A percentile compares a stretch with the other conserved stretches of the same genome.
phyloP scores from a whole-genome alignment of 35 echinoderm and acorn worm genomes.

The Stichopus chloronotus region DNA sequence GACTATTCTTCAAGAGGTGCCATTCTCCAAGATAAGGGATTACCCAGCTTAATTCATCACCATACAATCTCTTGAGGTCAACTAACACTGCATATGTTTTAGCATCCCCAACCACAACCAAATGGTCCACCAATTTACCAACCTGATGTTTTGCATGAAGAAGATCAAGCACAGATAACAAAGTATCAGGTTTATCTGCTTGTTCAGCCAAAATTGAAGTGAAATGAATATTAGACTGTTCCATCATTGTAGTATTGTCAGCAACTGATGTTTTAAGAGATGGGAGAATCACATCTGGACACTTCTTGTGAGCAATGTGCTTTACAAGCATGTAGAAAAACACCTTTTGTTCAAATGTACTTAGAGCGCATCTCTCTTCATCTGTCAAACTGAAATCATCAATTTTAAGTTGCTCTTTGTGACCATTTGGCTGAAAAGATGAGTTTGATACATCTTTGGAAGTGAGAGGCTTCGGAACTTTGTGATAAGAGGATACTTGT shows the following conservation, averaged over 20 bases:
- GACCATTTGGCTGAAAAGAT: no score
- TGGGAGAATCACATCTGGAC: neutral
- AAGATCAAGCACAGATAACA: neutral
- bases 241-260: neutral
- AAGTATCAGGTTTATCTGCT: slow-evolving; percentile 37
- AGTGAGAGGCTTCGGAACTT: no score
- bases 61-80: neutral
- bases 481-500: neutral
- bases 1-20: slow-evolving; percentile 65
- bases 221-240: slow-evolving; percentile 44
- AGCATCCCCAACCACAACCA: slow-evolving; percentile 37
- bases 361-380: neutral
- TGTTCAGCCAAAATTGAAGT: neutral
- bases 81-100: neutral
- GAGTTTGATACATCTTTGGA: no score
- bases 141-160: slow-evolving; percentile 24
- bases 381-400: neutral
- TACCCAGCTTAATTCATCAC: slow-evolving; percentile 44
- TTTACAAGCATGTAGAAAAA: no score
- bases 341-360: no score
- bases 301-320: no score
- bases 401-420: no score
- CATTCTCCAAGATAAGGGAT: no score
- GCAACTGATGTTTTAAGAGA: neutral
- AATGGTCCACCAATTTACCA: neutral